These are phyloP conservation scores for Orthosia cruda DNA, from an alignment of 2,888 invertebrate genomes.

Conservation along the genomic window DNA sequence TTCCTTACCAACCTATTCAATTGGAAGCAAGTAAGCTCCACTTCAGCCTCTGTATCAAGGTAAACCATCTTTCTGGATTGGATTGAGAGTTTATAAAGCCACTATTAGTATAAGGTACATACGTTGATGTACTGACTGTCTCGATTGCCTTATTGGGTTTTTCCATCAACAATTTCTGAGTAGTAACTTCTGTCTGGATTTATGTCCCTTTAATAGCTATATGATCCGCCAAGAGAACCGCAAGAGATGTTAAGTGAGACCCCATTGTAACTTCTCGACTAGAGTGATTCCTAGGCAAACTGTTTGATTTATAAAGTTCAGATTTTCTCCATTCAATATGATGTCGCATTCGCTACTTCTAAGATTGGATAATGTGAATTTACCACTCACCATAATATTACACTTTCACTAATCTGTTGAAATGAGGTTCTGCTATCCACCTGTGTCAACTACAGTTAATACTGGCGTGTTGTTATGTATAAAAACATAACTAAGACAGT, in stretches of 20 bases:
- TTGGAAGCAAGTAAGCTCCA: conserved; percentile 19
- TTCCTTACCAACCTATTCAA: conserved; percentile 26
- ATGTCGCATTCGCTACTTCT: too few species aligned
- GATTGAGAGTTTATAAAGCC: neutral
- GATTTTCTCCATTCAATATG: too few species aligned
- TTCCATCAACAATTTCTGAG: neutral
- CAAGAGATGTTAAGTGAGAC: too few species aligned
- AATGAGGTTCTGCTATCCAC: neutral
- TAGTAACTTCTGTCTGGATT: neutral
- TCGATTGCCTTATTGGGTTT: too few species aligned
- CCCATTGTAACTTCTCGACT: too few species aligned
- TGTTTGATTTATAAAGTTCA: too few species aligned
- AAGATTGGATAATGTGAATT: too few species aligned
- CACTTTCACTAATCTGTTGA: neutral
- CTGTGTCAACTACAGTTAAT: neutral
- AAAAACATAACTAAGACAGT: too few species aligned
- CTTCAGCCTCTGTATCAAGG: conserved; percentile 1
- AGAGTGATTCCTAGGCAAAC: too few species aligned
- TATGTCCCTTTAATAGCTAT: neutral
- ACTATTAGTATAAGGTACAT: neutral
- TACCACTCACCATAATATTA: neutral
- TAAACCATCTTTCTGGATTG: conserved; percentile 22
- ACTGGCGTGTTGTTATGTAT: too few species aligned
- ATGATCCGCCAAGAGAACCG: too few species aligned
- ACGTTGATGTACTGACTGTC: neutral